Base-by-base conservation (phyloP, 2,113 vertebrate species). In the Deroptyus accipitrinus region DNA sequence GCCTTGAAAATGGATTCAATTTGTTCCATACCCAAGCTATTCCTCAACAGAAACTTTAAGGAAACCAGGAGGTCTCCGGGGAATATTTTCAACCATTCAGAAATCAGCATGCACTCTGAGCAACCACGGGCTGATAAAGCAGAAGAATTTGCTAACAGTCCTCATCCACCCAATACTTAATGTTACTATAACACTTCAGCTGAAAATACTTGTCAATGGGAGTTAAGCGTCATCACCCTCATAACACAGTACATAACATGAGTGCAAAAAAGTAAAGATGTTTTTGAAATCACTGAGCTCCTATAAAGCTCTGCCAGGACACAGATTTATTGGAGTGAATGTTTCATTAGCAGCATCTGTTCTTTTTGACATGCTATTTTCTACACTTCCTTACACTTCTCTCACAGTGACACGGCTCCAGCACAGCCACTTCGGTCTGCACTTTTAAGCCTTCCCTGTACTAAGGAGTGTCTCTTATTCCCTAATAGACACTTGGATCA, bases 321-420 rank as follows among this genome's bases (percentile, higher is more conserved):
- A 46, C n/a, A 57, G 75, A 33, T 73, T 78, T 1, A 0, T 52
- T 35, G 6, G 13, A 20, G 52, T 52, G 63, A 75, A 91, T 85
- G 70, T 91, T 90, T 91, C 94, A 91, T 91, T 76, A 79, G 54
- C 62, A 90, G 46, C 74, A 85, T 57, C 82, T 94, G 81, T 37
- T 86, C 89, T 76, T 92, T 83, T n/a, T 70, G 78, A 95, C 75
- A 23, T 80, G 63, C 82, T 66, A 41, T 86, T 94, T 91, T 66
- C 90, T 66, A 59, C 22, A 8, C 62, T 70, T 82, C 52, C 41
- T 93, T 72, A 54, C 42, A 37, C 78, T 64, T 79, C 78, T 83
- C 62, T 91, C 49, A 31, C 3, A 5, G 61, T 33, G 59, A 78
- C 66, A 37, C 6, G 17, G 70, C 46, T 30, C 62, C 77, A 57